Evolutionary conservation across 2,797 vertebrate species (phyloP).

Genomic region (Myoxocephalus aenaeus): DNA sequence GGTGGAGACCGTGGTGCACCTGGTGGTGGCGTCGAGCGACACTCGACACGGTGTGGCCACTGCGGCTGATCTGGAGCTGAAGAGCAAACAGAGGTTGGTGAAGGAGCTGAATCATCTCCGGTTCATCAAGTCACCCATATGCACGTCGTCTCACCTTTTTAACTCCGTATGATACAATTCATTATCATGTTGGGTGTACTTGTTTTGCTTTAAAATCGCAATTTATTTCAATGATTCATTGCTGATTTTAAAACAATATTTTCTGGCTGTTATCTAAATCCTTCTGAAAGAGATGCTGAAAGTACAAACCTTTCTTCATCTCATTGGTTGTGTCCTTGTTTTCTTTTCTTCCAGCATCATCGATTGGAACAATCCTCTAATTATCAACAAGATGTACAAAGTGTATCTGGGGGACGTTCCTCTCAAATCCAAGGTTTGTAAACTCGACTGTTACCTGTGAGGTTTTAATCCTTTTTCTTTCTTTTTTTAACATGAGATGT

Average conservation of each 20-base stretch:
- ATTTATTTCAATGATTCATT: too few relatives aligned
- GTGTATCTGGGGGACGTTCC: constrained; percentile 98
- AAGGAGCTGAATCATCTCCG: neutral
- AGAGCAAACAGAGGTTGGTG: constrained; percentile 95
- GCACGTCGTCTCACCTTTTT: neutral
- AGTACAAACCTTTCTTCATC: neutral
- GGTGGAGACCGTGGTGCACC: constrained; percentile 94
- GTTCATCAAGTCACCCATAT: neutral
- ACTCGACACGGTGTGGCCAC: constrained; percentile 97
- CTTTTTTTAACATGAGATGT: neutral
- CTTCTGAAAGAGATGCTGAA: neutral
- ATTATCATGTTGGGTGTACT: neutral
- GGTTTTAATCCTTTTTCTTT: neutral
- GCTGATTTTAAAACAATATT: too few relatives aligned
- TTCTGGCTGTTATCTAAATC: neutral
- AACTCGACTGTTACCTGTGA: neutral
- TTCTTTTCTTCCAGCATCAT: constrained; percentile 88
- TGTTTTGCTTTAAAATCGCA: neutral
- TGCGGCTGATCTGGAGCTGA: constrained; percentile 96
- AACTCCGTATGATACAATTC: neutral
- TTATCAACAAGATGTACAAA: constrained; percentile 98
- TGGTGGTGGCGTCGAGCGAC: constrained; percentile 97
- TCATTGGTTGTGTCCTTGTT: constrained; percentile 7
- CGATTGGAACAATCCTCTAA: constrained; percentile 97
- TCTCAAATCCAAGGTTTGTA: constrained; percentile 95